Conservation (phyloP, 2,888 invertebrate genomes). For the Minunthozetes semirufus region DNA sequence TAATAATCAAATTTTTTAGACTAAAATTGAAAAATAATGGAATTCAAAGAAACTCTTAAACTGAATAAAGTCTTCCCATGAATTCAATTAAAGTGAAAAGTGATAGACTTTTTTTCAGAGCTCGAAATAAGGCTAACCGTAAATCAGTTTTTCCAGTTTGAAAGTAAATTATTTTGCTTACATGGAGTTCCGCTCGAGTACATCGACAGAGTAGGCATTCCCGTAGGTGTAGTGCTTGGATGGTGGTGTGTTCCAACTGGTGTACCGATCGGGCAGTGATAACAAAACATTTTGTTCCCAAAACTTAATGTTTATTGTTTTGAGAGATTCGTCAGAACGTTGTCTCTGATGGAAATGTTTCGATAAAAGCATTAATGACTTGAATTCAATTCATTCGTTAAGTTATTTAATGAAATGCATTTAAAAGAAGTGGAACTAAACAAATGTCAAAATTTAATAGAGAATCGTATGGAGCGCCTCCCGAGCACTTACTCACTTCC, state of each 20-base stretch:
- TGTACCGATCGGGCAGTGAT: slow-evolving; percentile 65
- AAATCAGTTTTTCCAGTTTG: not conserved
- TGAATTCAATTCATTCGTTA: no score
- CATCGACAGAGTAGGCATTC: slow-evolving; percentile 32
- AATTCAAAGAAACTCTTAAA: slow-evolving; percentile 1
- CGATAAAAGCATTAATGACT: no score
- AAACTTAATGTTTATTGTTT: not conserved
- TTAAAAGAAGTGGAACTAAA: not conserved
- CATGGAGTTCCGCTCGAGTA: slow-evolving; percentile 41
- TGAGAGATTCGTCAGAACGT: not conserved
- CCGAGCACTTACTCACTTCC: slow-evolving; percentile 24
- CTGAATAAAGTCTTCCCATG: not conserved
- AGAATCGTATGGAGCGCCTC: not conserved
- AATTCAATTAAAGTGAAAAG: not conserved
- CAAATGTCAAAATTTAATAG: not conserved
- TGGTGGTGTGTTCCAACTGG: slow-evolving; percentile 40
- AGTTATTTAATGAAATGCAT: not conserved
- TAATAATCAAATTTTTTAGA: slow-evolving; percentile 5
- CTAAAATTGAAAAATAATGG: not conserved
- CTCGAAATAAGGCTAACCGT: not conserved
- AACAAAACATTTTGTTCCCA: slow-evolving; percentile 93
- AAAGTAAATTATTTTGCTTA: slow-evolving; percentile 34
- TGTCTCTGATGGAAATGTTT: no score
- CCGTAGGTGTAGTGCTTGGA: not conserved
- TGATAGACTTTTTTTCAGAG: not conserved